Percentiles rank a stretch among this genome's conserved stretches.
Evolutionary conservation across 2,113 vertebrate species (phyloP).

Genomic region (Ceyx margarethae): DNA sequence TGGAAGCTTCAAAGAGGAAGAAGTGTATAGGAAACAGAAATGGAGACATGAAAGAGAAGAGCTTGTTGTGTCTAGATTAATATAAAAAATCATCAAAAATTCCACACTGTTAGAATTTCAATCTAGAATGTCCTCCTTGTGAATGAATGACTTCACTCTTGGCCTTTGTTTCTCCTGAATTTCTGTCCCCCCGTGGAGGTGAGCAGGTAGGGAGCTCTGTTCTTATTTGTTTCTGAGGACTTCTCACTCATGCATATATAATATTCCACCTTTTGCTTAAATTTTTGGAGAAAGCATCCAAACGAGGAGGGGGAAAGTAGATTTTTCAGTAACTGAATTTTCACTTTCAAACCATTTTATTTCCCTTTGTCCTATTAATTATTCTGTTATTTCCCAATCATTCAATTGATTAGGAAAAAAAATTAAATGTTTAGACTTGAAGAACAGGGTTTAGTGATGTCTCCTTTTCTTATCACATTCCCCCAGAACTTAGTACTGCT

Average conservation of each 20-base stretch:
- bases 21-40: background rate
- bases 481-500: background rate
- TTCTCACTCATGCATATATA: background rate
- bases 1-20: background rate
- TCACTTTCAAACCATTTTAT: background rate
- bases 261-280: background rate
- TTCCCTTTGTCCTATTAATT: background rate
- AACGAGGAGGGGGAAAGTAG: background rate
- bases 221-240: background rate
- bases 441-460: background rate
- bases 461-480: constrained; percentile 2
- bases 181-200: background rate
- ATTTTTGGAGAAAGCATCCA: background rate
- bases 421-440: background rate
- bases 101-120: background rate
- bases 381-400: background rate
- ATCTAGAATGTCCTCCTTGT: background rate
- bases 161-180: background rate
- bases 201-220: background rate
- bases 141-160: background rate
- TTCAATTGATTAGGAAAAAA: background rate
- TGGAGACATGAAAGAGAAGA: background rate
- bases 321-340: background rate
- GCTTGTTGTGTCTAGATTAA: background rate
- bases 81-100: background rate